Evolutionary conservation across 2,797 vertebrate species (phyloP).

Genomic region (Schizothorax lantsangensis): DNA sequence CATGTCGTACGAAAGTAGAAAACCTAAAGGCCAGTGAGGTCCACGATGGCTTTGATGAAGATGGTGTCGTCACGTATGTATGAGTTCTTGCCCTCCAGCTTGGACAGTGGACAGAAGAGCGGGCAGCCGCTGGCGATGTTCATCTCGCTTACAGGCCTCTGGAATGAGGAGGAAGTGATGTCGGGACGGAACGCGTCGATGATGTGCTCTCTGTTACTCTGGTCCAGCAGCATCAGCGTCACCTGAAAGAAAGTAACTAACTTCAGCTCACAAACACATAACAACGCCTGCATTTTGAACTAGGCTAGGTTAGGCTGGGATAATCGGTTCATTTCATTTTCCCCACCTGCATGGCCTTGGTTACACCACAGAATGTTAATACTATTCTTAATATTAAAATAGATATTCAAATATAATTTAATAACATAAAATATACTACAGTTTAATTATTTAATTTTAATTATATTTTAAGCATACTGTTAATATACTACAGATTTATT

Average conservation of each 20-base stretch:
- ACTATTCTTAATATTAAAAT: not conserved
- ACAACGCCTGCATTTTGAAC: not conserved
- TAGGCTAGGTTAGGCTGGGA: not conserved
- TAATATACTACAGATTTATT: not conserved
- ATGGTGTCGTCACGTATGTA: slow-evolving; percentile 94
- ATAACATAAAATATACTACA: not conserved
- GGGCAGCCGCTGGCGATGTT: slow-evolving; percentile 98
- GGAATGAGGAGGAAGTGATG: slow-evolving; percentile 93
- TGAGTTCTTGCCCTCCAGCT: slow-evolving; percentile 92
- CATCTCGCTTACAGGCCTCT: slow-evolving; percentile 93
- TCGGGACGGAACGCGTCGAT: slow-evolving; percentile 96
- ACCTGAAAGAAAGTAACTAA: slow-evolving; percentile 76
- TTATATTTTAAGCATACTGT: not conserved
- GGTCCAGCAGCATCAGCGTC: slow-evolving; percentile 95
- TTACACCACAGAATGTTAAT: not conserved
- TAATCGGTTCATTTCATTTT: not conserved
- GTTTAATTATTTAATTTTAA: not conserved
- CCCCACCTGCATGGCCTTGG: not conserved
- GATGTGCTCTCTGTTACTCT: slow-evolving; percentile 95
- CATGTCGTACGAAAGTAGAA: not conserved
- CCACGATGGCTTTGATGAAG: slow-evolving; percentile 98
- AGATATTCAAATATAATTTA: not conserved
- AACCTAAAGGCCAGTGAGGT: slow-evolving; percentile 90
- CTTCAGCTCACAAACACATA: not conserved
- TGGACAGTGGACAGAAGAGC: slow-evolving; percentile 93